A percentile compares a stretch with the other conserved stretches of the same genome.
These are phyloP conservation scores for Halichoeres trimaculatus DNA, from an alignment of 2,113 vertebrate species.

Conservation along the genomic window DNA sequence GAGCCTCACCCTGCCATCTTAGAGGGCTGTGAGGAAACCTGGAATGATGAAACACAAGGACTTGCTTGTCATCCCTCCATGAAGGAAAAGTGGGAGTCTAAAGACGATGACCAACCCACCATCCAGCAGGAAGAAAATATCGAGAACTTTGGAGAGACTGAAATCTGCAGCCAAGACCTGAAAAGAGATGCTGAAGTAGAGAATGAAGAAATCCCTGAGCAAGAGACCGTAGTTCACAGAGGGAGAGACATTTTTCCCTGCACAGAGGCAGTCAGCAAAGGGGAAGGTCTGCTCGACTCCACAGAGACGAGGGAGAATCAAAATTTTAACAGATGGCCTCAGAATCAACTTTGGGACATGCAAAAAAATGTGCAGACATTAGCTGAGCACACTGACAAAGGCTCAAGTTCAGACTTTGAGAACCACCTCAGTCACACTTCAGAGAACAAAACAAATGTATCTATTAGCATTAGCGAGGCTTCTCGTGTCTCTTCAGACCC, in stretches of 20 bases:
- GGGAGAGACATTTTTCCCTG: slow-evolving; percentile 21
- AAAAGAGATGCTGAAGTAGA: slow-evolving; percentile 67
- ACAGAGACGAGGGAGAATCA: slow-evolving; percentile 73
- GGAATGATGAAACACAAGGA: slow-evolving; percentile 73
- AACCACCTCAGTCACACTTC: slow-evolving; percentile 30
- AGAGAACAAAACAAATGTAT: slow-evolving; percentile 44
- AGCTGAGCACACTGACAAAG: slow-evolving; percentile 20
- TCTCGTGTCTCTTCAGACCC: slow-evolving; percentile 34
- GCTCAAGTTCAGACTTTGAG: slow-evolving; percentile 31
- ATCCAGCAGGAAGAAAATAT: slow-evolving; percentile 80
- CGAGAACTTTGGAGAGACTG: slow-evolving; percentile 65
- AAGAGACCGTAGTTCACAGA: slow-evolving; percentile 50
- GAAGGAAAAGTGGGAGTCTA: slow-evolving; percentile 27
- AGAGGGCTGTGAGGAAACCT: slow-evolving; percentile 60
- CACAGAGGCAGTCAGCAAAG: slow-evolving; percentile 20
- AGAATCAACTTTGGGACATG: slow-evolving; percentile 46
- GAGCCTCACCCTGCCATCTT: slow-evolving; percentile 77
- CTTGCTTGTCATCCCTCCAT: neutral
- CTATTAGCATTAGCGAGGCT: slow-evolving; percentile 49
- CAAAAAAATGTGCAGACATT: slow-evolving; percentile 37
- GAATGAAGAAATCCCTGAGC: slow-evolving; percentile 79
- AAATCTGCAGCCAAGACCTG: slow-evolving; percentile 12
- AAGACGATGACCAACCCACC: slow-evolving; percentile 28
- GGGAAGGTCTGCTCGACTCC: slow-evolving; percentile 24
- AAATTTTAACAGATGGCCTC: slow-evolving; percentile 77